A percentile compares a stretch with the other conserved stretches of the same genome.
Conservation (phyloP, 2,888 invertebrate species). For the Erebia palarica region DNA sequence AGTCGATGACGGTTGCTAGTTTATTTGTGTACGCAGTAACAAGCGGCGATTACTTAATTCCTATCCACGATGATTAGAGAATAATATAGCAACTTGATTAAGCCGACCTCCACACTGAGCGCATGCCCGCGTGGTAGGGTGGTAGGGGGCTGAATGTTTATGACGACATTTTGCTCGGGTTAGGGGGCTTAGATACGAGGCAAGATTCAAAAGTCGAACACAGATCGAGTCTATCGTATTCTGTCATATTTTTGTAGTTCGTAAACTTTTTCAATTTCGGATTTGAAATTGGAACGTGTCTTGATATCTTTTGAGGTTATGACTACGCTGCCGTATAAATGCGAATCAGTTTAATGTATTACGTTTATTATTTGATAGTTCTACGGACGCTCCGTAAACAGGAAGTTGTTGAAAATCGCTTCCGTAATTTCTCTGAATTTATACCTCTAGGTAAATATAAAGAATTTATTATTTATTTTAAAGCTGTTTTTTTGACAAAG, state of each 20-base stretch:
- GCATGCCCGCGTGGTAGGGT: slow-evolving; percentile 57
- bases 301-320: slow-evolving; percentile 16
- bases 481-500: too few relatives aligned
- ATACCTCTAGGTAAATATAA: too few relatives aligned
- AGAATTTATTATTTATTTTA: too few relatives aligned
- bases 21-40: neutral
- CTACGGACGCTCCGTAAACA: too few relatives aligned
- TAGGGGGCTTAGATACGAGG: slow-evolving; percentile 55
- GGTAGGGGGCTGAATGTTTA: slow-evolving; percentile 58
- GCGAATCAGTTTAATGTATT: too few relatives aligned
- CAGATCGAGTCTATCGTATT: slow-evolving; percentile 39
- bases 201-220: slow-evolving; percentile 45
- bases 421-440: too few relatives aligned
- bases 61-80: slow-evolving; percentile 46
- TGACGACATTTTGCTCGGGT: slow-evolving; percentile 71
- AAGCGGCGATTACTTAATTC: slow-evolving; percentile 28
- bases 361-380: too few relatives aligned
- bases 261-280: slow-evolving; percentile 45
- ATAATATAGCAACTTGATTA: slow-evolving; percentile 56
- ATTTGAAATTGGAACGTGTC: slow-evolving; percentile 22
- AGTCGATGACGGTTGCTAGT: too few relatives aligned
- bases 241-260: slow-evolving; percentile 40
- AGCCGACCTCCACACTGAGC: slow-evolving; percentile 56
- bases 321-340: too few relatives aligned
- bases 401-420: too few relatives aligned